phyloP scores from a whole-genome alignment of 2,888 invertebrate species.

The Orgyia antiqua region DNA sequence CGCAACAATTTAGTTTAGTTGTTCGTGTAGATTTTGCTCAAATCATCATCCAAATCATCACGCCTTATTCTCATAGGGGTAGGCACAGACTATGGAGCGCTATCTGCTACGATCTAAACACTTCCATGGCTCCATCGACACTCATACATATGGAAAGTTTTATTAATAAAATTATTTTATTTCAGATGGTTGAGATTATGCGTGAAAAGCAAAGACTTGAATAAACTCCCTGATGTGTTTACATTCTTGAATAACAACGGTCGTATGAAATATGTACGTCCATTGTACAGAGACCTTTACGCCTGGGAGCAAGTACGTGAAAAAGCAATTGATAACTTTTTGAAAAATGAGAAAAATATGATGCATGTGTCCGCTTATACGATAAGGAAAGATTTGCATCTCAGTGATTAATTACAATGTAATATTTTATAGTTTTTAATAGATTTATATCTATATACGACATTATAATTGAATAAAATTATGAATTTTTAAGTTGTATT shows the following conservation, averaged over 20 bases:
- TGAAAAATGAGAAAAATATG: conserved; percentile 84
- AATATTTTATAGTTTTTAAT: conserved; percentile 13
- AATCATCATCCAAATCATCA: too few relatives aligned
- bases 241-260: conserved; percentile 90
- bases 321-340: conserved; percentile 84
- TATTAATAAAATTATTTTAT: not conserved
- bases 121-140: too few relatives aligned
- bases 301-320: conserved; percentile 85
- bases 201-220: conserved; percentile 83
- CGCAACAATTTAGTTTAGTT: too few relatives aligned
- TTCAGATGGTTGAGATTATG: conserved; percentile 88
- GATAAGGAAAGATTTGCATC: conserved; percentile 86
- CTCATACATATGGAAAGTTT: too few relatives aligned
- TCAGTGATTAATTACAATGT: conserved; percentile 36
- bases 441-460: too few relatives aligned
- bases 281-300: conserved; percentile 91
- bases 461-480: too few relatives aligned
- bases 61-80: too few relatives aligned
- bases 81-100: too few relatives aligned
- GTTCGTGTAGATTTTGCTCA: too few relatives aligned
- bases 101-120: too few relatives aligned
- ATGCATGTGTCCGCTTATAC: conserved; percentile 89
- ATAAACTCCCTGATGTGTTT: conserved; percentile 82
- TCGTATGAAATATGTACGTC: conserved; percentile 94
- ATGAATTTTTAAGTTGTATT: too few relatives aligned